Base-by-base conservation (phyloP, 2,888 invertebrate genomes). In the Hesperia comma region DNA sequence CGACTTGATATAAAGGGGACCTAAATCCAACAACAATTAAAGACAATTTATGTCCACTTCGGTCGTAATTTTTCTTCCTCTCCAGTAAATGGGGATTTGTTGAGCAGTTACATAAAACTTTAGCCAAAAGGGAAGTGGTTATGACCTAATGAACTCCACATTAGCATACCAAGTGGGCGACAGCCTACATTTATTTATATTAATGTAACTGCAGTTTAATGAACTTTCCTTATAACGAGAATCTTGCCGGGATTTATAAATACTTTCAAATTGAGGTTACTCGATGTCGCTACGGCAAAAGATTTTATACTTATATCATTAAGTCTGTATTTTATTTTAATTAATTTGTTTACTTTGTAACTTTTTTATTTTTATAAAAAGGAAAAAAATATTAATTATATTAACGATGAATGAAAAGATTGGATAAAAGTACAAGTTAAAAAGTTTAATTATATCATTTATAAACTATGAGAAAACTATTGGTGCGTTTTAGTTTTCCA, bases 1-100 rank as follows among this genome's bases (percentile, higher is more conserved):
- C 55, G 19, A 43, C 55, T 61, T 61, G 21, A 49, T 61, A 67
- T 67, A 61, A 66, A 67, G 17, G 55, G 55, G 61, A 49, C 67
- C 61, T 56, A 67, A 61, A 67, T 67, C 61, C 55, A 55, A 61
- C 67, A 67, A 67, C 67, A 67, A 61, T 67, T 67, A 67, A 67
- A 61, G 61, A 61, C 37, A 67, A 67, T 67, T 67, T 67, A 67
- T 67, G 67, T 61, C 37, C 40, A 61, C 67, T 67, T 67, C 61
- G 55, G 54, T 61, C 67, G 67, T 67, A 67, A 67, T 67, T 67
- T 67, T 67, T 67, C 61, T 61, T 67, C 37, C 53, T 43, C 61
- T 46, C 26, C 61, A 15, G 12, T 49, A 61, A 67, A 49, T 67
- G 61, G 67, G 55, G 55, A 37, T 33, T 46, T 46, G 61, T 55